Base-by-base conservation (phyloP, 1,140 invertebrate genomes). In the Papilio aristodemus region DNA sequence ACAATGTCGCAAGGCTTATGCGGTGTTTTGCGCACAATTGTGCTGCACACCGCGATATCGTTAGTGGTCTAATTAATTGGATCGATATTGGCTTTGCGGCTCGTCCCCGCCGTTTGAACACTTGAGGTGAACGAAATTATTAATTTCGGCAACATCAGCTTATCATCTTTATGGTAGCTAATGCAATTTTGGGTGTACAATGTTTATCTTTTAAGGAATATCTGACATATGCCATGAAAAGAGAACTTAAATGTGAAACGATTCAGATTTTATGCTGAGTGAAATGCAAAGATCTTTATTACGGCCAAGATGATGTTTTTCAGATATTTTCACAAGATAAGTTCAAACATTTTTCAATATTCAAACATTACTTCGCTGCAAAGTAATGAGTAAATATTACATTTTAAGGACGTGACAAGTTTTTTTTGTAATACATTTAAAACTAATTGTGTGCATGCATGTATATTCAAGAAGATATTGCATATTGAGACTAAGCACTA, bases 21-120 rank as follows among this genome's bases (percentile, higher is more conserved):
- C 6, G 32, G 11, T 66, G 38, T 60, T 60, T 46, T 63, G 60
- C 38, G 38, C 60, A 36, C 41, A 32, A 66, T 66, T 66, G 39
- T 64, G 62, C 22, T 64, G 39, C 63, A 50, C 50, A 46, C 41
- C 39, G 63, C 63, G 63, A 27, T 25, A 14, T 41, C 63, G 63
- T 66, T 66, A 66, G 63, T 32, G 63, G 63, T 50, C 63, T 66
- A 46, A 66, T 66, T 50, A 66, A 66, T 66, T 66, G 41, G 63
- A 50, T 66, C 63, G 63, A 66, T 66, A 66, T 66, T 32, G 63
- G 41, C 63, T 46, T 17, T 11, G 25, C 14, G 17, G 41, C 14
- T 36, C 32, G 27, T 7, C 8, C 25, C 38, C 63, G 14, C 25
- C 39, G 39, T 10, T n/a, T 11, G 10, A n/a, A 32, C 27, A 66